Evolutionary conservation across 53 echinoderm and acorn worm genomes (phyloP).

Genomic region (Hippasteria phrygiana): DNA sequence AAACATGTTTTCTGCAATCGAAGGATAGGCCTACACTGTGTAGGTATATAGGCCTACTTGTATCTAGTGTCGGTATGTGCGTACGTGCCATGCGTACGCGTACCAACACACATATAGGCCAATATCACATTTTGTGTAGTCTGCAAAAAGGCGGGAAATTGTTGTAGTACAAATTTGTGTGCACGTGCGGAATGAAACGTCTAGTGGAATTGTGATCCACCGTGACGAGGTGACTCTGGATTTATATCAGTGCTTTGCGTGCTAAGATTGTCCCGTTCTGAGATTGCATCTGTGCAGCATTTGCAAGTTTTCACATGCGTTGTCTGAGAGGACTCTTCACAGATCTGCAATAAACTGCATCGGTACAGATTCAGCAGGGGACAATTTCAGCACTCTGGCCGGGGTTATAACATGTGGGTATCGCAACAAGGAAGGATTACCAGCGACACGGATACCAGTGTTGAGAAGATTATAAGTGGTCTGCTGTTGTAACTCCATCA

Average conservation of each 20-base stretch:
- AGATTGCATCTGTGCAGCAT: too few relatives aligned
- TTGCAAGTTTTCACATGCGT: too few relatives aligned
- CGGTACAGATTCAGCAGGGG: too few relatives aligned
- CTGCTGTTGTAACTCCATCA: too few relatives aligned
- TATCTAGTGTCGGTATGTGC: background rate
- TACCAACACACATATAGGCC: background rate
- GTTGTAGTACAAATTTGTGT: background rate
- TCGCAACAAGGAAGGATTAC: background rate
- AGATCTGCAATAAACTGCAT: too few relatives aligned
- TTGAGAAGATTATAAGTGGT: background rate
- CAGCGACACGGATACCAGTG: conserved; percentile 24
- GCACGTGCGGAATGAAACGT: background rate
- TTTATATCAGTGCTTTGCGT: background rate
- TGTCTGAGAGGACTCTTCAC: too few relatives aligned
- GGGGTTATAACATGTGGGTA: too few relatives aligned
- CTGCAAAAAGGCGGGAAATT: conserved; percentile 19
- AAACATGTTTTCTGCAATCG: too few relatives aligned
- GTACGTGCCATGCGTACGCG: background rate
- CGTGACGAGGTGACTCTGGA: background rate
- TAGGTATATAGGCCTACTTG: too few relatives aligned
- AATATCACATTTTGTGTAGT: background rate
- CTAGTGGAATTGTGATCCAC: background rate
- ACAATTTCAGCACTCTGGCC: too few relatives aligned
- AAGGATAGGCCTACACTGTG: too few relatives aligned
- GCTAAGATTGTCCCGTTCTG: too few relatives aligned